phyloP scores from a whole-genome alignment of 2,888 invertebrate species.

The Sarcophaga rosellei region DNA sequence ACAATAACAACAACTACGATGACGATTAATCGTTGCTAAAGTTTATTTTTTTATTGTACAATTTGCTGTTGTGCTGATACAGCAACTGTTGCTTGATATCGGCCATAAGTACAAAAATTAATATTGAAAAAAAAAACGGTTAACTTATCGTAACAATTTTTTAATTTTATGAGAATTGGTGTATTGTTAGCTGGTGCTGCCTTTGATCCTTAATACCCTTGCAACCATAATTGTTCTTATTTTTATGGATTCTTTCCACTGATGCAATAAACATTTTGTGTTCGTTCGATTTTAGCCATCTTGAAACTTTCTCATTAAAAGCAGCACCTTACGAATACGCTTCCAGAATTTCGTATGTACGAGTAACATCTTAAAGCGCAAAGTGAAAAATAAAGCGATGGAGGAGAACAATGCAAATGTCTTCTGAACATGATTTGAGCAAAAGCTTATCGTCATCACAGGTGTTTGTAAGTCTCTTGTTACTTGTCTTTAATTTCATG shows the following conservation, averaged over 20 bases:
- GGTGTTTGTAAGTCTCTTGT: conserved; percentile 68
- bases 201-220: conserved; percentile 43
- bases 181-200: conserved; percentile 25
- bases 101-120: conserved; percentile 2
- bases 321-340: conserved; percentile 67
- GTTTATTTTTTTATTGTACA: conserved; percentile 26
- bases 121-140: conserved; percentile 52
- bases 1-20: conserved; percentile 31
- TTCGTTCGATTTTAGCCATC: conserved; percentile 37
- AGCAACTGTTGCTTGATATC: conserved; percentile 6
- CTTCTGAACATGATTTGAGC: conserved; percentile 51
- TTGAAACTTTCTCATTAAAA: conserved; percentile 68
- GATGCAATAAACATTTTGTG: conserved; percentile 16
- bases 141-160: conserved; percentile 55
- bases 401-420: conserved; percentile 60
- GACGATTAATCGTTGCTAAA: conserved; percentile 47
- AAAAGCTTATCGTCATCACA: conserved; percentile 67
- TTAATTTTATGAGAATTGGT: conserved; percentile 9
- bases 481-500: conserved; percentile 69
- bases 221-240: conserved; percentile 49
- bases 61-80: conserved; percentile 25
- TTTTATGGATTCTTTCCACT: conserved; percentile 40
- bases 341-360: conserved; percentile 61
- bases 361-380: conserved; percentile 26
- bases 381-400: conserved; percentile 2